These are phyloP conservation scores for Sialia sialis DNA, from an alignment of 2,113 vertebrate genomes.

Conservation along the genomic window DNA sequence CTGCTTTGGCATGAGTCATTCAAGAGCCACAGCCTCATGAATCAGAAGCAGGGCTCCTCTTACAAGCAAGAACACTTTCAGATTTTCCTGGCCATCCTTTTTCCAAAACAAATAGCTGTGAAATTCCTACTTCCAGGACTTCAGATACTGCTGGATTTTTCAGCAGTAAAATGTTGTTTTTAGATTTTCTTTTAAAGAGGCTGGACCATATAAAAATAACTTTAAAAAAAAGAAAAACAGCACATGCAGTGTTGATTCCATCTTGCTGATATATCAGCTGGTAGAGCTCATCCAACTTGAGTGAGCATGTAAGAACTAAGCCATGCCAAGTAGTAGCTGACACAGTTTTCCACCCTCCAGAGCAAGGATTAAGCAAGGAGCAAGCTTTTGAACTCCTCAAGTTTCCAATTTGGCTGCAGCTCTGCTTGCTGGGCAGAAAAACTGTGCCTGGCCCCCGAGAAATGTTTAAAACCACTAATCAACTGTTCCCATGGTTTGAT, in stretches of 20 bases:
- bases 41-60: not conserved
- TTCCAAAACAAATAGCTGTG: not conserved
- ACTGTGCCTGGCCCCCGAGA: not conserved
- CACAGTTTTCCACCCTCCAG: not conserved
- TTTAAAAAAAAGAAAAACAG: no score
- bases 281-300: not conserved
- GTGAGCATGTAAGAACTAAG: not conserved
- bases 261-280: not conserved
- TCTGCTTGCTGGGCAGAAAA: not conserved
- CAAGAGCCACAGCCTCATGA: not conserved
- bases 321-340: not conserved
- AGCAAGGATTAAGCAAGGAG: not conserved
- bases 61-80: not conserved
- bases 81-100: not conserved
- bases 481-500: not conserved
- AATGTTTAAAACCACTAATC: not conserved
- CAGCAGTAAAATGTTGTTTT: not conserved
- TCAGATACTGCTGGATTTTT: not conserved
- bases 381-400: not conserved
- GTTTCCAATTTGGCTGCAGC: not conserved
- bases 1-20: not conserved
- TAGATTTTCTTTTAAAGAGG: not conserved
- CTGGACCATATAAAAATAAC: not conserved
- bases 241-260: not conserved
- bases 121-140: not conserved